Conservation (phyloP, 2,888 invertebrate genomes). For the Drosophila trichaetosa region DNA sequence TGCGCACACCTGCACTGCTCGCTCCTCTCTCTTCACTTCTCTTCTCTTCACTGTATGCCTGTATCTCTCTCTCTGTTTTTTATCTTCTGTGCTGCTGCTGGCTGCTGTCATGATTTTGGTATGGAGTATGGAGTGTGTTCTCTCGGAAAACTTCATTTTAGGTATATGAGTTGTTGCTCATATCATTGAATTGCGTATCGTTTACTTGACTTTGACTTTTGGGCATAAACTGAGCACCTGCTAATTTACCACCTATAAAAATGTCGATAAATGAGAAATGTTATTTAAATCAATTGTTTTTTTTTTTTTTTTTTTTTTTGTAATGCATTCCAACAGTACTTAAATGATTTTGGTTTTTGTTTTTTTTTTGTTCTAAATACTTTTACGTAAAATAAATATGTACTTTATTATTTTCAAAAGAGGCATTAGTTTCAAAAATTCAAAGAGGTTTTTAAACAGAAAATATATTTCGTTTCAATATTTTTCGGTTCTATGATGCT, state of each 20-base stretch:
- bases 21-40: constrained; percentile 30
- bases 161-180: constrained; percentile 72
- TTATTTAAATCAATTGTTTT: constrained; percentile 72
- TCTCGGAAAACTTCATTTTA: constrained; percentile 72
- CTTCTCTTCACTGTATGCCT: constrained; percentile 5
- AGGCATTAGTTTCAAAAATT: constrained; percentile 33
- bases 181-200: constrained; percentile 78
- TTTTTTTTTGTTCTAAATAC: constrained; percentile 57
- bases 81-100: constrained; percentile 37
- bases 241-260: constrained; percentile 83
- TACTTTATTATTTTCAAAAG: constrained; percentile 37
- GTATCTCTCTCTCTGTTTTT: constrained; percentile 48
- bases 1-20: constrained; percentile 44
- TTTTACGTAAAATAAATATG: constrained; percentile 42
- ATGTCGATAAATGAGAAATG: constrained; percentile 82
- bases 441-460: constrained; percentile 28
- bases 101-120: constrained; percentile 65
- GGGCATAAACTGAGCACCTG: constrained; percentile 79
- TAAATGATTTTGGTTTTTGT: constrained; percentile 38
- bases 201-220: constrained; percentile 79
- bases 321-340: constrained; percentile 56
- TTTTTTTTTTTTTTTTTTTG: background rate
- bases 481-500: constrained; percentile 48
- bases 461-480: constrained; percentile 30
- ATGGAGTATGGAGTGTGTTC: constrained; percentile 56